These are phyloP conservation scores for Anoplopoma fimbria DNA, from an alignment of 2,113 vertebrate genomes.

Conservation along the genomic window DNA sequence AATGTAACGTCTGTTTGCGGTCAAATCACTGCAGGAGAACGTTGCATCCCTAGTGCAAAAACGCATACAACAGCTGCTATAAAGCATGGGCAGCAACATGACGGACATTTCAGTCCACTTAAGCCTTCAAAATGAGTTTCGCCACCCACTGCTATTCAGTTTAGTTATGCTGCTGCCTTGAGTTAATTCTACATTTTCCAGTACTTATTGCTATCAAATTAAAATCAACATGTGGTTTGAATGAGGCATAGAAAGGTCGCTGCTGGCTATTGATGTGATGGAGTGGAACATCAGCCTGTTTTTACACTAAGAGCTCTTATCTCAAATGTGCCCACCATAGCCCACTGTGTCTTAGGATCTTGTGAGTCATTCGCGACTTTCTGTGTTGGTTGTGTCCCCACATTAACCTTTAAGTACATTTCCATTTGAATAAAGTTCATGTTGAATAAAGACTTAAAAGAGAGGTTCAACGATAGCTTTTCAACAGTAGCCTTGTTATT, in stretches of 20 bases:
- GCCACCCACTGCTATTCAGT: constrained; percentile 12
- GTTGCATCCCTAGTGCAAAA: not conserved
- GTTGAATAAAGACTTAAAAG: not conserved
- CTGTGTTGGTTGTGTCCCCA: not conserved
- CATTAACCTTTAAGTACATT: constrained; percentile 40
- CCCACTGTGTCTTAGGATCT: not conserved
- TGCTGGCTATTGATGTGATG: not conserved
- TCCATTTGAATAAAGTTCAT: constrained; percentile 7
- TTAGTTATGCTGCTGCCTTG: constrained; percentile 8
- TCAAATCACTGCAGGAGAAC: not conserved
- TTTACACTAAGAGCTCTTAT: constrained; percentile 22
- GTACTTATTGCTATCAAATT: constrained; percentile 41
- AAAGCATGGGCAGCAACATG: not conserved
- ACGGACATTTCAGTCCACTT: not conserved
- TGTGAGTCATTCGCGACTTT: constrained; percentile 40
- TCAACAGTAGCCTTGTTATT: not conserved
- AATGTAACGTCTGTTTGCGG: not conserved
- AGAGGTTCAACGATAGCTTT: not conserved
- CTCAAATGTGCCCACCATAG: constrained; percentile 19
- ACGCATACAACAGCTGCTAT: not conserved
- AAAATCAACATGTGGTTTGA: constrained; percentile 47
- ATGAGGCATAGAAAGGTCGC: not conserved
- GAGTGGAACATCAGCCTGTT: constrained; percentile 17
- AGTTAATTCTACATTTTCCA: constrained; percentile 21
- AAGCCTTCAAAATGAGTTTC: constrained; percentile 16